Evolutionary conservation across 2,888 invertebrate species (phyloP).

Genomic region (Adelognathus sp.): DNA sequence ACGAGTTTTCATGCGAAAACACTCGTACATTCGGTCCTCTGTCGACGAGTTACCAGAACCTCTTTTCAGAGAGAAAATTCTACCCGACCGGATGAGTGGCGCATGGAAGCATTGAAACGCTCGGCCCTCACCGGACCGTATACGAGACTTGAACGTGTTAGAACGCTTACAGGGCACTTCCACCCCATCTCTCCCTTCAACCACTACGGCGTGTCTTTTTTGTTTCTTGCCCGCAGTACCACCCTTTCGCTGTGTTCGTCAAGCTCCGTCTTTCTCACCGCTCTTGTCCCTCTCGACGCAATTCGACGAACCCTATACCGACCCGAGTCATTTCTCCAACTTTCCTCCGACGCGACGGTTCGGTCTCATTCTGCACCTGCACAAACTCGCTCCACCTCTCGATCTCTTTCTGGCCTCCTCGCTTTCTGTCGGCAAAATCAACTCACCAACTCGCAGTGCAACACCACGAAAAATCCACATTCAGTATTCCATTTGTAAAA

Average conservation of each 20-base stretch:
- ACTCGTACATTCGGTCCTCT: constrained; percentile 67
- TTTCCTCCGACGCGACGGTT: constrained; percentile 37
- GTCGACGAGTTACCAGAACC: constrained; percentile 34
- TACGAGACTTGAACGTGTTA: constrained; percentile 54
- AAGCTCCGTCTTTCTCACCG: too few relatives aligned
- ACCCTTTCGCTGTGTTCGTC: constrained; percentile 1
- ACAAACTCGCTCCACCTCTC: neutral
- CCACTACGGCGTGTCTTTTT: neutral
- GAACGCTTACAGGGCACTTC: constrained; percentile 59
- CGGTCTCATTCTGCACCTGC: neutral
- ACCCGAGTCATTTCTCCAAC: constrained; percentile 45
- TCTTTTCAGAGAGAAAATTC: constrained; percentile 49
- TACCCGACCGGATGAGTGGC: constrained; percentile 29
- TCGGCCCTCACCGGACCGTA: constrained; percentile 43
- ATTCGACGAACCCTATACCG: constrained; percentile 34
- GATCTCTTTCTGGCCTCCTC: neutral
- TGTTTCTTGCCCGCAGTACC: constrained; percentile 15
- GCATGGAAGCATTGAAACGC: constrained; percentile 52
- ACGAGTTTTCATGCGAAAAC: constrained; percentile 69
- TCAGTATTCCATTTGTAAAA: neutral
- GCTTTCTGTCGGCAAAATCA: neutral
- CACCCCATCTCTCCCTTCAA: constrained; percentile 41
- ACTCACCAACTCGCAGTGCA: neutral
- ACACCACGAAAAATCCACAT: neutral
- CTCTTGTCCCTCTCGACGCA: constrained; percentile 16